Percentiles rank a stretch among this genome's conserved stretches.
These are phyloP conservation scores for Mya arenaria DNA, from an alignment of 1,140 invertebrate species.

Conservation along the genomic window DNA sequence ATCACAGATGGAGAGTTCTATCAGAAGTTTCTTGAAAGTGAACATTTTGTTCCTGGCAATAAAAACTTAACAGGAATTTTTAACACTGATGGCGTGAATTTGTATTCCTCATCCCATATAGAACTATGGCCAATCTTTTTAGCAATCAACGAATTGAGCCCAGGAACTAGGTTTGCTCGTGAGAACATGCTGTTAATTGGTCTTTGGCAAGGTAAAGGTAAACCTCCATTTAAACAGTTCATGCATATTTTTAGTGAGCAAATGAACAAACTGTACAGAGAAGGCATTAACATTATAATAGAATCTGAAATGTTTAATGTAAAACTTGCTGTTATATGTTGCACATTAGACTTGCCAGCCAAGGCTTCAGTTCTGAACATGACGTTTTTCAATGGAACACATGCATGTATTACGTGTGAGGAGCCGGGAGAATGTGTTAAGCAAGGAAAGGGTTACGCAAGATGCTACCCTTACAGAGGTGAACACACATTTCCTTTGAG, in stretches of 20 bases:
- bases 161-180: slow-evolving; percentile 33
- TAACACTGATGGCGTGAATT: slow-evolving; percentile 57
- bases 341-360: slow-evolving; percentile 23
- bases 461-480: too few species aligned
- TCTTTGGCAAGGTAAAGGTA: slow-evolving; percentile 50
- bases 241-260: slow-evolving; percentile 7
- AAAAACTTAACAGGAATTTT: slow-evolving; percentile 49
- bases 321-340: slow-evolving; percentile 20
- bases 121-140: slow-evolving; percentile 60
- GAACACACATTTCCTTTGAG: too few species aligned
- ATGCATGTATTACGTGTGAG: slow-evolving; percentile 55
- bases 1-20: slow-evolving; percentile 49
- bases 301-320: neutral
- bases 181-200: slow-evolving; percentile 49
- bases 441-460: slow-evolving; percentile 36
- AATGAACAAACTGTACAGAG: slow-evolving; percentile 15
- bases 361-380: slow-evolving; percentile 34
- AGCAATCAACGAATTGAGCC: slow-evolving; percentile 55
- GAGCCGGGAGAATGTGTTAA: slow-evolving; percentile 35
- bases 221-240: slow-evolving; percentile 51
- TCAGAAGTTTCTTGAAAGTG: slow-evolving; percentile 33
- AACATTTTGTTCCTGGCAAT: slow-evolving; percentile 26
- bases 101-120: slow-evolving; percentile 54
- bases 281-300: neutral
- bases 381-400: slow-evolving; percentile 15